These are phyloP conservation scores for Cheilosia scutellata DNA, from an alignment of 2,888 invertebrate genomes.

Conservation along the genomic window DNA sequence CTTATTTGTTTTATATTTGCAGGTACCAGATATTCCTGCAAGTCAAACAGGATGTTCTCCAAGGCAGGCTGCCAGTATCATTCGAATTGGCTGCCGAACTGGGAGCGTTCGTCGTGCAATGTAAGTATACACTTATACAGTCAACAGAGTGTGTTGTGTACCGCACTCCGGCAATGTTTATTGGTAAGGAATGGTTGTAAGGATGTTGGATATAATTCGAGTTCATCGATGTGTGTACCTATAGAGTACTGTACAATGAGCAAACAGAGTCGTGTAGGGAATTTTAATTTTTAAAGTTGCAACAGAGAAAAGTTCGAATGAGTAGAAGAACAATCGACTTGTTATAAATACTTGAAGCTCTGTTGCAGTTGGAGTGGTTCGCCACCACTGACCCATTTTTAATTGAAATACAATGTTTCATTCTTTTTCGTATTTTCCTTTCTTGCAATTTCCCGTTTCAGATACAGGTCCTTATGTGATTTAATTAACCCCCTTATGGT, in stretches of 20 bases:
- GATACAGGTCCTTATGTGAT: background rate
- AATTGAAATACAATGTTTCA: conserved; percentile 7
- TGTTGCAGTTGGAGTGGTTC: background rate
- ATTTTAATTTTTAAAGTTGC: background rate
- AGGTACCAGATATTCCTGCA: conserved; percentile 99
- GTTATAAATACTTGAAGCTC: conserved; percentile 4
- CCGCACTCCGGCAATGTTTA: background rate
- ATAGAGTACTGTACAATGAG: background rate
- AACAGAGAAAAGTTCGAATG: background rate
- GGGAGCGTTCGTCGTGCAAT: conserved; percentile 96
- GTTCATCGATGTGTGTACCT: conserved; percentile 14
- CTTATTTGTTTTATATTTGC: conserved; percentile 77
- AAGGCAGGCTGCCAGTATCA: conserved; percentile 95
- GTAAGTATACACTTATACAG: conserved; percentile 87
- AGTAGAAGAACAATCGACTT: background rate
- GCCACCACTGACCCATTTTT: conserved; percentile 33
- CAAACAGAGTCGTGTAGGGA: background rate
- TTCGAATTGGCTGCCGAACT: conserved; percentile 96
- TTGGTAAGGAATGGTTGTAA: conserved; percentile 25
- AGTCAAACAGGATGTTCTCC: conserved; percentile 97
- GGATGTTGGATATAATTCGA: conserved; percentile 53
- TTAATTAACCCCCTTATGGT: conserved; percentile 8
- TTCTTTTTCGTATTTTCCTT: background rate
- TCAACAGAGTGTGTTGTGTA: background rate
- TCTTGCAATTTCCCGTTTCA: background rate